phyloP scores from a whole-genome alignment of 1,140 invertebrate species.

The Carcinoscorpius rotundicauda region DNA sequence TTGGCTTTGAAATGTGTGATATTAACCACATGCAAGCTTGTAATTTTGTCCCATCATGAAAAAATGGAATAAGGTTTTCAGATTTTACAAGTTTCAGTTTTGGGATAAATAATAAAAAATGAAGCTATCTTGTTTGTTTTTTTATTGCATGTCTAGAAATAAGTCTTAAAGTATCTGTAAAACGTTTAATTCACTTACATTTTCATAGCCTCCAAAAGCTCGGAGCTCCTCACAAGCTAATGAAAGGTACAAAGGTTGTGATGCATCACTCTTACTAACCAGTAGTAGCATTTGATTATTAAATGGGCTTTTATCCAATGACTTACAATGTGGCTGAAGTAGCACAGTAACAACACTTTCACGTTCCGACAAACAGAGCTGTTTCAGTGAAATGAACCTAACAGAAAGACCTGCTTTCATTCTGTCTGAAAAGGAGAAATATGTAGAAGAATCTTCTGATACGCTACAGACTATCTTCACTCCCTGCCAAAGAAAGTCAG shows the following conservation, averaged over 20 bases:
- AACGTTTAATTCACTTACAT: slow-evolving; percentile 25
- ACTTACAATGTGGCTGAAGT: slow-evolving; percentile 31
- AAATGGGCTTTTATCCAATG: slow-evolving; percentile 35
- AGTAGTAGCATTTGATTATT: slow-evolving; percentile 36
- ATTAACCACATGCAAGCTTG: too few relatives aligned
- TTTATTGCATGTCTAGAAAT: neutral
- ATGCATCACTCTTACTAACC: slow-evolving; percentile 34
- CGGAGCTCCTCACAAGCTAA: slow-evolving; percentile 37
- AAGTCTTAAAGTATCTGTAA: slow-evolving; percentile 1
- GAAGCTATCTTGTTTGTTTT: too few relatives aligned
- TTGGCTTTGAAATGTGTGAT: too few relatives aligned
- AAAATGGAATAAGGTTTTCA: too few relatives aligned
- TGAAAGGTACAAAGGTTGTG: slow-evolving; percentile 32
- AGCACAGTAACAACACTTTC: neutral
- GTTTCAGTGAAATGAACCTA: neutral
- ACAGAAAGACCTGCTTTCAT: neutral
- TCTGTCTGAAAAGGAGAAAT: too few relatives aligned
- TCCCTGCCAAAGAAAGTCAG: too few relatives aligned
- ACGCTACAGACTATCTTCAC: too few relatives aligned
- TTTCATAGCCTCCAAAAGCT: slow-evolving; percentile 35
- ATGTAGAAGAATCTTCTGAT: too few relatives aligned
- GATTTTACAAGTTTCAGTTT: too few relatives aligned
- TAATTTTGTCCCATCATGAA: too few relatives aligned
- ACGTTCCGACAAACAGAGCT: neutral
- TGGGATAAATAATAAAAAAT: too few relatives aligned